Evolutionary conservation across 2,888 invertebrate genomes (phyloP), one percentile per base, ranked within the genome.

Genomic region (Tinea pellionella): DNA sequence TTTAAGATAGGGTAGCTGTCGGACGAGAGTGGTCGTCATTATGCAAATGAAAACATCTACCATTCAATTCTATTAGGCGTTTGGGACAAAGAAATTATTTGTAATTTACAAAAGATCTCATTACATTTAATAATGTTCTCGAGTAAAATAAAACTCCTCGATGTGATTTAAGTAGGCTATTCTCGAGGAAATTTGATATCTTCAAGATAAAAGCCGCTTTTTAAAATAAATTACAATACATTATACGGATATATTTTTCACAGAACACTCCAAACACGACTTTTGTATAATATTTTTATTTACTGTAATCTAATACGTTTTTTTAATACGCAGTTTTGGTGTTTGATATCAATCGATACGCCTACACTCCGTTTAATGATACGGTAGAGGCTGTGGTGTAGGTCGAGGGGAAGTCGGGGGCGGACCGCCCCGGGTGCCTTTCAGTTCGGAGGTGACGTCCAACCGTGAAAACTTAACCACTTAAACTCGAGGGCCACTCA

Each of bases 81-180:
- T 4, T n/a, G 53, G 53, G 24, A 53, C 53, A 53, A 53, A 53
- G 53, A 53, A 53, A 53, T 53, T 53, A 53, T 24, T 53, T 53
- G 53, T 53, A 53, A 53, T 53, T 53, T 53, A 24, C 18, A 24
- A 53, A 53, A 47, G 47, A 47, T 47, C 47, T 15, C 13, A 47
- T 47, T 47, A 47, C 47, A 47, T 47, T 47, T 47, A 47, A 47
- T 47, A 47, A 47, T 47, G 47, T 47, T 9, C 15, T 47, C 15
- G 15, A 16, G 6, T 47, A 9, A 47, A 47, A 47, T 47, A 47
- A 47, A 47, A 47, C 47, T 47, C 47, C 47, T 15, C 16, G 15
- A 47, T 47, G 15, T 47, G 47, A 47, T 47, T 47, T 47, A 47
- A 47, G 47, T 47, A 15, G 47, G 15, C 47, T 47, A 47, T 47